These are phyloP conservation scores for Plutella xylostella DNA, from an alignment of 2,888 invertebrate species.

Conservation along the genomic window DNA sequence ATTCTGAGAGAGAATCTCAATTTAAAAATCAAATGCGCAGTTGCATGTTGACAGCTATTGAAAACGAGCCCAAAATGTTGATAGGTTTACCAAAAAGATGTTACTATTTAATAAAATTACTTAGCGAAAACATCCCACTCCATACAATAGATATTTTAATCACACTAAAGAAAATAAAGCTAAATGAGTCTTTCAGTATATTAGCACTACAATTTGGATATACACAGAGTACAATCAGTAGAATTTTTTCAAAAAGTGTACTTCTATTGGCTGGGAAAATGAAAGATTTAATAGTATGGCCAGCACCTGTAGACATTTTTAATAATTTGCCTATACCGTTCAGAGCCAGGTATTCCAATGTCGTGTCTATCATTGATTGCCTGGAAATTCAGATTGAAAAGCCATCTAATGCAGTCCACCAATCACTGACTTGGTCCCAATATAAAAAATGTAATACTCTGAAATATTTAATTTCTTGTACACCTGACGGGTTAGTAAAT, in stretches of 20 bases:
- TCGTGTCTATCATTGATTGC: constrained; percentile 3
- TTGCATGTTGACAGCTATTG: not conserved
- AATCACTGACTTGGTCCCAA: constrained; percentile 6
- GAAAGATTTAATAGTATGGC: not conserved
- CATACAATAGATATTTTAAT: constrained; percentile 7
- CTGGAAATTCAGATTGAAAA: constrained; percentile 5
- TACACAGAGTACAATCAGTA: constrained; percentile 1
- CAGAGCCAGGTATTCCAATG: not conserved
- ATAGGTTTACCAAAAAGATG: constrained; percentile 2
- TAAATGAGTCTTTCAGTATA: constrained; percentile 6
- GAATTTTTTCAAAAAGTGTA: constrained; percentile 4
- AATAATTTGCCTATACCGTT: constrained; percentile 1
- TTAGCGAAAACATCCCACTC: constrained; percentile 6
- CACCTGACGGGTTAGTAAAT: not conserved
- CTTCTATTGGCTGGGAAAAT: not conserved
- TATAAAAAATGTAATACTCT: constrained; percentile 7
- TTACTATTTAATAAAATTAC: constrained; percentile 8
- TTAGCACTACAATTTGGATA: constrained; percentile 5
- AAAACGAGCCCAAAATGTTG: constrained; percentile 1
- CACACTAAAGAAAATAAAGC: constrained; percentile 8
- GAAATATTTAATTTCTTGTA: constrained; percentile 4
- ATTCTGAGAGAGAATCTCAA: too few relatives aligned
- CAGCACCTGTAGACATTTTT: not conserved
- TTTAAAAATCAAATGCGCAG: too few relatives aligned
- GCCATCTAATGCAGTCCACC: not conserved